phyloP scores from a whole-genome alignment of 2,797 vertebrate species.

The Neomorphus geoffroyi region DNA sequence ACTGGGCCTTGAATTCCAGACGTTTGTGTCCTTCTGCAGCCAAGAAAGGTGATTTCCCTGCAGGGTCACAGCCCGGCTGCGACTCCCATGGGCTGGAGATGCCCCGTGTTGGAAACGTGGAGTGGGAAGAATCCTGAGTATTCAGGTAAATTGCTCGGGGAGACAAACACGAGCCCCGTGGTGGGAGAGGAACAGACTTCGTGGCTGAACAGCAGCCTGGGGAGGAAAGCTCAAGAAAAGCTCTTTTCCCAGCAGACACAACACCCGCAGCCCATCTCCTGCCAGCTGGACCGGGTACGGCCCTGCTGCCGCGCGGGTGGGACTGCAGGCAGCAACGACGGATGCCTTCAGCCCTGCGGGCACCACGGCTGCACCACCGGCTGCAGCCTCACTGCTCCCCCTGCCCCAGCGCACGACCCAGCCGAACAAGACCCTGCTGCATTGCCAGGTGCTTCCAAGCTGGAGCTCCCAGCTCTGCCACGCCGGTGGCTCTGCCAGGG shows the following conservation, averaged over 20 bases:
- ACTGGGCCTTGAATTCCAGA: background rate
- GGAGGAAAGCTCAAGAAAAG: background rate
- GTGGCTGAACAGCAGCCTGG: background rate
- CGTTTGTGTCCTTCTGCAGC: background rate
- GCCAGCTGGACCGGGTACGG: background rate
- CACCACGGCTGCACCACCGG: accelerated
- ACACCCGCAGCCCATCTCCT: no score
- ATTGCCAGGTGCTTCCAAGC: background rate
- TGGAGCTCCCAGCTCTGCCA: background rate
- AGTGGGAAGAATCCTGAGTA: background rate
- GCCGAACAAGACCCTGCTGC: no score
- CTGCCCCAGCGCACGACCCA: background rate
- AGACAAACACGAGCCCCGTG: background rate
- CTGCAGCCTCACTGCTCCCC: background rate
- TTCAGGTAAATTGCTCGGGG: background rate
- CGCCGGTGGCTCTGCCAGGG: background rate
- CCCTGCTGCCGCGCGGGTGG: background rate
- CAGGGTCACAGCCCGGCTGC: background rate
- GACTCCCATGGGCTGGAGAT: background rate
- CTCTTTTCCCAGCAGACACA: no score
- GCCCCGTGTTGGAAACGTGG: background rate
- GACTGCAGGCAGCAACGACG: background rate
- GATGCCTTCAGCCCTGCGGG: background rate
- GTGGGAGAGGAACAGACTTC: background rate
- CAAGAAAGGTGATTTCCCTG: background rate